phyloP scores from a whole-genome alignment of 1,140 invertebrate species.

The Euborellia annulipes region DNA sequence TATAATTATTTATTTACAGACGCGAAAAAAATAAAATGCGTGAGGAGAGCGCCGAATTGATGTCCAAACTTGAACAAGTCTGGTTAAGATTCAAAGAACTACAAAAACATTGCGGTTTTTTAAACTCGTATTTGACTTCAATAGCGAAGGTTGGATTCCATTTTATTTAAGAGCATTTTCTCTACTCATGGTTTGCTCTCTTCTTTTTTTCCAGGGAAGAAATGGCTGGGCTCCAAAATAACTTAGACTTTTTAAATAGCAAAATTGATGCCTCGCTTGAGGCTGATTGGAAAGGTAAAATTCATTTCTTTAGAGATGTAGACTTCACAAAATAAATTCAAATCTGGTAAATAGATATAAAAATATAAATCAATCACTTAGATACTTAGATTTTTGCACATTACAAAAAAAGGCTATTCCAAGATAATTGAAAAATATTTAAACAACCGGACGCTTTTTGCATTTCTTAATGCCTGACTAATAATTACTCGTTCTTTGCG shows the following conservation, averaged over 20 bases:
- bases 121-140: background rate
- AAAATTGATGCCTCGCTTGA: conserved; percentile 29
- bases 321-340: no score
- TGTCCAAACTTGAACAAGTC: conserved; percentile 13
- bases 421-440: no score
- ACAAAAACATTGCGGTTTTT: conserved; percentile 8
- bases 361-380: no score
- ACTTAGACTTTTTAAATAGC: conserved; percentile 31
- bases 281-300: conserved; percentile 23
- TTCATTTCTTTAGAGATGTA: background rate
- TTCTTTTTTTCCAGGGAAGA: conserved; percentile 31
- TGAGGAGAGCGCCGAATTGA: conserved; percentile 17
- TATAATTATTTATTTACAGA: conserved; percentile 15
- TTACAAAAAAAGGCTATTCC: no score
- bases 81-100: conserved; percentile 16
- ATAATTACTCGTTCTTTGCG: no score
- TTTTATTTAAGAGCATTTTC: background rate
- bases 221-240: conserved; percentile 33
- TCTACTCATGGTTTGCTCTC: conserved; percentile 1
- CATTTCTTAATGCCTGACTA: no score
- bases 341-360: no score
- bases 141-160: background rate
- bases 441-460: no score
- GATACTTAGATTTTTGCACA: no score
- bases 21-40: conserved; percentile 16